Conservation (phyloP, 2,113 vertebrate genomes). For the Pangasianodon hypophthalmus region DNA sequence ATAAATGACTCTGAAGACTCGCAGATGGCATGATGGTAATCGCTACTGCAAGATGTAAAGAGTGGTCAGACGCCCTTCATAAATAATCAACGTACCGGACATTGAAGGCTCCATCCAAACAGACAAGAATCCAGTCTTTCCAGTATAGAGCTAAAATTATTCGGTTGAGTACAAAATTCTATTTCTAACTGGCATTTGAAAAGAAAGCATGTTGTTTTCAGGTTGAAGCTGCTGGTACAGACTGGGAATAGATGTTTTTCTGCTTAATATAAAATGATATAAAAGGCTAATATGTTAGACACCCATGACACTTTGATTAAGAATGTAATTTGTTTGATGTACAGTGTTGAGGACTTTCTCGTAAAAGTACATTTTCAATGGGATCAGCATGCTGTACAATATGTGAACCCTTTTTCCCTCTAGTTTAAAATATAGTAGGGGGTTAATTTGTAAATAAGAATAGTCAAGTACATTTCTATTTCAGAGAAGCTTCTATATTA, state of each 20-base stretch:
- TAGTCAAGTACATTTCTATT: conserved; percentile 68
- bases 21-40: conserved; percentile 51
- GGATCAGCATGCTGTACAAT: conserved; percentile 35
- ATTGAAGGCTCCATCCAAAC: neutral
- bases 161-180: neutral
- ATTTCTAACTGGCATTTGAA: conserved; percentile 22
- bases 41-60: conserved; percentile 55
- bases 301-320: conserved; percentile 16
- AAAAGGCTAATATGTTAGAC: neutral
- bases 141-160: conserved; percentile 22
- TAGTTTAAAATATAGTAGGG: conserved; percentile 66
- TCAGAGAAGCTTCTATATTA: conserved; percentile 56
- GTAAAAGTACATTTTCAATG: neutral
- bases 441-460: conserved; percentile 75
- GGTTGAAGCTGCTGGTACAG: conserved; percentile 30
- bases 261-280: conserved; percentile 9
- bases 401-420: conserved; percentile 58
- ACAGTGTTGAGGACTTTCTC: conserved; percentile 8
- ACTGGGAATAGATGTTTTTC: conserved; percentile 21
- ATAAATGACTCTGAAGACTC: conserved; percentile 47
- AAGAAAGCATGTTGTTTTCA: conserved; percentile 19
- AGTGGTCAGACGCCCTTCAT: conserved; percentile 54
- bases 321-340: conserved; percentile 27
- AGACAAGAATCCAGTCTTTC: conserved; percentile 3
- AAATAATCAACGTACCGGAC: neutral